phyloP scores from a whole-genome alignment of 1,140 invertebrate species.

The Pollicipes pollicipes region DNA sequence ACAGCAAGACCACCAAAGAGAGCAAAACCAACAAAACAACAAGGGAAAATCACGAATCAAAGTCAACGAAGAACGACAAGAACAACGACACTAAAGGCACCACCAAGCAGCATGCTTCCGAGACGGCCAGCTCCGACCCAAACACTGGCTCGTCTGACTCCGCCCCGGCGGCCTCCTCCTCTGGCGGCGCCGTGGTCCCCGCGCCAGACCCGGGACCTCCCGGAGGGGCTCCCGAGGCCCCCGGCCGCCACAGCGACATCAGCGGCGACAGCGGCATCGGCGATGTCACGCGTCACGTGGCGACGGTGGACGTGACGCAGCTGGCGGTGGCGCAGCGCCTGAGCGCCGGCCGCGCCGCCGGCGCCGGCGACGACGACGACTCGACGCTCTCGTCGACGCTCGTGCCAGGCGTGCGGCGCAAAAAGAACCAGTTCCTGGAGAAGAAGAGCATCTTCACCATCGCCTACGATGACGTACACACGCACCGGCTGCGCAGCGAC shows the following conservation, averaged over 20 bases:
- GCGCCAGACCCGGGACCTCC: no score
- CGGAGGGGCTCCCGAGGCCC: no score
- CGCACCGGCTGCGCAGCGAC: constrained; percentile 33
- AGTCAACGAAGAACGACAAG: not conserved
- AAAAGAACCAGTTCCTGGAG: constrained; percentile 52
- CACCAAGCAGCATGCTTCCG: no score
- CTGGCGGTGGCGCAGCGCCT: not conserved
- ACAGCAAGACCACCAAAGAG: not conserved
- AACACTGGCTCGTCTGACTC: no score
- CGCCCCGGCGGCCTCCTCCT: no score
- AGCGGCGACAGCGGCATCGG: not conserved
- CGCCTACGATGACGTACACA: constrained; percentile 68
- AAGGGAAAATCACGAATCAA: not conserved
- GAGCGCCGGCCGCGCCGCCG: no score
- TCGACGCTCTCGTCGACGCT: constrained; percentile 12
- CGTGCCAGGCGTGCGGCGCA: constrained; percentile 30
- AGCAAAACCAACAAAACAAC: not conserved
- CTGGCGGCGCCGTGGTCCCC: no score
- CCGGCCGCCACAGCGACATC: no score
- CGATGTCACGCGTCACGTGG: not conserved
- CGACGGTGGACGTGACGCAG: no score
- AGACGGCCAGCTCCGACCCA: no score
- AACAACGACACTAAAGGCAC: not conserved
- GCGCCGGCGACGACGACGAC: not conserved
- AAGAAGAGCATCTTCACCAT: constrained; percentile 89